Percentiles rank a stretch among this genome's conserved stretches.
phyloP scores from a whole-genome alignment of 2,888 invertebrate genomes.

The Phoenoteleia sp. region DNA sequence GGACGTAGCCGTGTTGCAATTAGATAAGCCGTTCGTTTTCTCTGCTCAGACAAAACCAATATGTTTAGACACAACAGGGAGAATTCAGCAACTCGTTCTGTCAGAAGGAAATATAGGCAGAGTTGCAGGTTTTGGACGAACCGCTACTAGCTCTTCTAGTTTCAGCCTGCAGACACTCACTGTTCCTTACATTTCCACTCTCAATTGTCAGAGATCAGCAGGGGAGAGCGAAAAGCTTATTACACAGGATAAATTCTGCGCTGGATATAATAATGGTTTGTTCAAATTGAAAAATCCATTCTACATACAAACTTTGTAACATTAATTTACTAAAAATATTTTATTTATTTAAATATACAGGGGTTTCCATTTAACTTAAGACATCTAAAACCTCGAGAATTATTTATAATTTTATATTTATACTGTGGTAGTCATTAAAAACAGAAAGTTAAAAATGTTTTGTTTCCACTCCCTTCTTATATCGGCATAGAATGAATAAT shows the following conservation, averaged over 20 bases:
- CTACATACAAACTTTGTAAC: too few species aligned
- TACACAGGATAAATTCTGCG: constrained; percentile 85
- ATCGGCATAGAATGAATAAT: too few species aligned
- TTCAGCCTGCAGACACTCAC: constrained; percentile 79
- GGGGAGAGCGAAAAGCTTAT: constrained; percentile 77
- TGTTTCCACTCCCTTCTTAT: too few species aligned
- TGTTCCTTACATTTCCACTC: constrained; percentile 81
- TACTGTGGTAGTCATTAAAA: too few species aligned
- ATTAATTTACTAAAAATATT: too few species aligned
- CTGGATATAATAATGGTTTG: constrained; percentile 85
- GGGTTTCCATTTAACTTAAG: too few species aligned
- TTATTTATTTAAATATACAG: too few species aligned
- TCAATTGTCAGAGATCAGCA: constrained; percentile 78
- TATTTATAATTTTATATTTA: background rate
- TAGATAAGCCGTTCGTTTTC: constrained; percentile 78
- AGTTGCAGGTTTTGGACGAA: constrained; percentile 85
- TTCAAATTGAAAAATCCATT: too few species aligned
- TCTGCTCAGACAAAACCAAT: constrained; percentile 79
- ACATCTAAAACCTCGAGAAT: too few species aligned
- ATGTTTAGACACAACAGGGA: constrained; percentile 79
- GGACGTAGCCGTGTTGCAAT: constrained; percentile 83
- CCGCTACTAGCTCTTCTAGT: constrained; percentile 79
- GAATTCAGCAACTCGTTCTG: constrained; percentile 75
- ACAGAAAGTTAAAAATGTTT: too few species aligned
- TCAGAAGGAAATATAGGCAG: constrained; percentile 80